Conservation (phyloP, 2,888 invertebrate genomes). For the Agonopterix alstromeriana region DNA sequence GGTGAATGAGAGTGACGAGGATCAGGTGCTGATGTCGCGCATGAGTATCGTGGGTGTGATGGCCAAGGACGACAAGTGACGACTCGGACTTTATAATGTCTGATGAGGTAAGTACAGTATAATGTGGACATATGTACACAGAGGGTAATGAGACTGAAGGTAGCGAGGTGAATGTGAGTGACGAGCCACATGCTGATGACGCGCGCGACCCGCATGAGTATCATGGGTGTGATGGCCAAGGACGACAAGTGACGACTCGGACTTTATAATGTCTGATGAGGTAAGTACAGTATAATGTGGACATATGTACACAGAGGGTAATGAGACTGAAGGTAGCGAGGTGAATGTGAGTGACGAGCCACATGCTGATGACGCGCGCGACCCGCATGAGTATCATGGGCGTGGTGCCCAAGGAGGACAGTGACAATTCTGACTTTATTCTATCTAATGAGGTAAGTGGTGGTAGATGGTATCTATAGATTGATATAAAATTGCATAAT, state of each 20-base stretch:
- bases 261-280: slow-evolving; percentile 64
- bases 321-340: background rate
- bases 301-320: background rate
- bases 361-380: slow-evolving; percentile 63
- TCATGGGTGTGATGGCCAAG: slow-evolving; percentile 61
- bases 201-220: slow-evolving; percentile 67
- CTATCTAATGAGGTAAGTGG: slow-evolving; percentile 65
- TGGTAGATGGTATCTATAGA: no score
- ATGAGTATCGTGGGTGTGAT: slow-evolving; percentile 69
- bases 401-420: slow-evolving; percentile 48
- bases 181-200: slow-evolving; percentile 57
- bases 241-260: slow-evolving; percentile 61
- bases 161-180: slow-evolving; percentile 7
- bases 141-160: background rate
- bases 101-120: slow-evolving; percentile 47
- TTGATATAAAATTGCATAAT: no score
- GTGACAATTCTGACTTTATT: slow-evolving; percentile 65
- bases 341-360: slow-evolving; percentile 18
- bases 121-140: no score
- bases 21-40: slow-evolving; percentile 61
- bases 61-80: slow-evolving; percentile 55
- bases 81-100: slow-evolving; percentile 67
- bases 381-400: slow-evolving; percentile 72
- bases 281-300: slow-evolving; percentile 28
- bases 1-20: slow-evolving; percentile 44